Base-by-base conservation (phyloP, 2,888 invertebrate species). In the Drosophila cyrtoloma region DNA sequence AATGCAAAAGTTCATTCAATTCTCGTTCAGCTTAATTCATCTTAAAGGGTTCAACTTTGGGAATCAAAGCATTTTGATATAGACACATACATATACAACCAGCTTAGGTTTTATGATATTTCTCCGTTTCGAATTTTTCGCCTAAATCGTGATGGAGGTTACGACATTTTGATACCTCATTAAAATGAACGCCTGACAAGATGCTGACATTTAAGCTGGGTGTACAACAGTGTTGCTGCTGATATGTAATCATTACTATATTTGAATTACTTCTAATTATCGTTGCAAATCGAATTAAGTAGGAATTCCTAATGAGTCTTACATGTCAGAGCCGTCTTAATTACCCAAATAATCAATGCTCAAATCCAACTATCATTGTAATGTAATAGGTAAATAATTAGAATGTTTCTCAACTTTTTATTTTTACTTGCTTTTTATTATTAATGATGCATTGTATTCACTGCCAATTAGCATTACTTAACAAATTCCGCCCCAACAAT, bases 1-100 rank as follows among this genome's bases (percentile, higher is more conserved):
- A 65, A 75, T 65, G 71, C 64, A 70, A 75, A 70, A 69, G 75
- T 57, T 65, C 81, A 62, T 26, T 50, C 71, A 62, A 42, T 22
- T 57, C 22, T 30, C 42, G 44, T 33, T 50, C 19, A 39, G 53
- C 26, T 30, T 51, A 68, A 53, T 42, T 53, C 16, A 22, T 28
- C 22, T 32, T 44, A 53, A 61, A 53, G 50, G 60, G 33, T 61
- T 44, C 16, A 32, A n/a, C 30, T 30, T 52, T 52, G 52, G 1
- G 19, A 51, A 51, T 39, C 65, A 9, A 19, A 22, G 39, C 19
- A 33, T 1, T 42, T 12, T 39, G n/a, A 32, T 22, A 30, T n/a
- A 14, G 14, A 50, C 50, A 19, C 50, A n/a, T n/a, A 30, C 6
- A 37, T 16, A 30, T 30, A 52, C 14, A 52, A 7, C 6, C 19